A percentile compares a stretch with the other conserved stretches of the same genome.
Evolutionary conservation across 2,797 vertebrate genomes (phyloP).

Genomic region (Platalea minor): DNA sequence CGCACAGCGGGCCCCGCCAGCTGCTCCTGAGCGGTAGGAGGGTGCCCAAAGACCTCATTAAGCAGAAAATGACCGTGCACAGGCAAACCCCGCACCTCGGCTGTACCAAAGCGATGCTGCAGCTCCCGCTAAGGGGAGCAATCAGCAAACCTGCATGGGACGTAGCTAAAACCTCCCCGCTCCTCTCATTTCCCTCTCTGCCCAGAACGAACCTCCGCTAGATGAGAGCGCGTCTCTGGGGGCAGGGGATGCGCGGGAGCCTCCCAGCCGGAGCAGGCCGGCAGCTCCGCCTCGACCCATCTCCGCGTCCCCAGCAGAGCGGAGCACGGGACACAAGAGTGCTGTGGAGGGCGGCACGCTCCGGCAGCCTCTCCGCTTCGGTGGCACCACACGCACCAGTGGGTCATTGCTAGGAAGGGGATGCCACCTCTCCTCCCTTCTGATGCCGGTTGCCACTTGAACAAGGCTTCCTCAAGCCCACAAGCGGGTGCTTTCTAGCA

Average conservation of each 20-base stretch:
- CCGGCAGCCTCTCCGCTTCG: neutral
- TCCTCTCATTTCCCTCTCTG: neutral
- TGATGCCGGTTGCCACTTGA: neutral
- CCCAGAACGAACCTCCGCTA: too few species aligned
- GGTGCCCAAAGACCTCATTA: neutral
- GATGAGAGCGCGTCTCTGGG: rapidly evolving
- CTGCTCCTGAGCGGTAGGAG: rapidly evolving
- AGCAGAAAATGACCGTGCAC: neutral
- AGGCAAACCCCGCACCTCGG: neutral
- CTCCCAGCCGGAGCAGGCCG: neutral
- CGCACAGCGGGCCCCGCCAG: rapidly evolving
- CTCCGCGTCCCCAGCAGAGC: neutral
- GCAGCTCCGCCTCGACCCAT: neutral
- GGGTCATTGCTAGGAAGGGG: neutral
- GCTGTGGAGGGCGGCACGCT: neutral
- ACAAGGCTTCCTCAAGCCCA: neutral
- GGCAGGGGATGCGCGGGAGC: neutral
- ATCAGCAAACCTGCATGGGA: neutral
- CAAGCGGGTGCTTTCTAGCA: too few species aligned
- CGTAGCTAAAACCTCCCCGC: neutral
- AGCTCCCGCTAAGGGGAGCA: neutral
- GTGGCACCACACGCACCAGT: neutral
- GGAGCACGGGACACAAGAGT: rapidly evolving
- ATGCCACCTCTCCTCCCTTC: neutral
- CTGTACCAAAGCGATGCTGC: neutral